Conservation (phyloP, 2,888 invertebrate genomes). For the Caenorhabditis macrosperma region DNA sequence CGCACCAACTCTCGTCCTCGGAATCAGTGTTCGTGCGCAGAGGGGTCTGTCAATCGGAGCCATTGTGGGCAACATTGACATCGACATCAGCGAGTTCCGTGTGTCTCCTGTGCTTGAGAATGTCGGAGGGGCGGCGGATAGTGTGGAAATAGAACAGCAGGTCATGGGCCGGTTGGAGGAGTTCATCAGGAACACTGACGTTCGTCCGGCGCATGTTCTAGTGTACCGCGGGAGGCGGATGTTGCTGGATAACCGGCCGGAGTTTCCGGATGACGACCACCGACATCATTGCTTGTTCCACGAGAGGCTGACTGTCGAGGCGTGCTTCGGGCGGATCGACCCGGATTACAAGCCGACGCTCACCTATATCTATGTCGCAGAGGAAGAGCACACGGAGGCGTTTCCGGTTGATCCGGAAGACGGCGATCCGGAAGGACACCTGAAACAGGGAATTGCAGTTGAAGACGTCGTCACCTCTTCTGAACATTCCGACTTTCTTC, state of each 20-base stretch:
- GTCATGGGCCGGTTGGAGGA: neutral
- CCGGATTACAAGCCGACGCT: constrained; percentile 34
- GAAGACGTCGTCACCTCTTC: too few relatives aligned
- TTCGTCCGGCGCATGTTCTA: constrained; percentile 40
- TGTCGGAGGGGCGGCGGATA: too few relatives aligned
- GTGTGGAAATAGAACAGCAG: constrained; percentile 12
- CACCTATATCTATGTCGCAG: constrained; percentile 62
- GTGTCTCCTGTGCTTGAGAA: constrained; percentile 1
- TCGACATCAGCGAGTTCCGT: constrained; percentile 68
- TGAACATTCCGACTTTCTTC: too few relatives aligned
- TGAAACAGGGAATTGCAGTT: too few relatives aligned
- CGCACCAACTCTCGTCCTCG: constrained; percentile 86
- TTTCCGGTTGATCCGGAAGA: too few relatives aligned
- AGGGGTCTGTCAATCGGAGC: constrained; percentile 83
- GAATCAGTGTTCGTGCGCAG: constrained; percentile 94
- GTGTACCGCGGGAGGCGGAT: constrained; percentile 53
- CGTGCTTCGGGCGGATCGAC: too few relatives aligned
- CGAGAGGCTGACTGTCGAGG: constrained; percentile 40
- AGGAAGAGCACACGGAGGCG: too few relatives aligned
- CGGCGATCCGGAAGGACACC: too few relatives aligned
- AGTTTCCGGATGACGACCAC: too few relatives aligned
- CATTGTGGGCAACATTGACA: too few relatives aligned
- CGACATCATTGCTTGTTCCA: too few relatives aligned
- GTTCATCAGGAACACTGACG: constrained; percentile 22
- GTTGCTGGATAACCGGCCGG: constrained; percentile 47